phyloP scores from a whole-genome alignment of 1,140 invertebrate species.

The Plectrocnemia conspersa region DNA sequence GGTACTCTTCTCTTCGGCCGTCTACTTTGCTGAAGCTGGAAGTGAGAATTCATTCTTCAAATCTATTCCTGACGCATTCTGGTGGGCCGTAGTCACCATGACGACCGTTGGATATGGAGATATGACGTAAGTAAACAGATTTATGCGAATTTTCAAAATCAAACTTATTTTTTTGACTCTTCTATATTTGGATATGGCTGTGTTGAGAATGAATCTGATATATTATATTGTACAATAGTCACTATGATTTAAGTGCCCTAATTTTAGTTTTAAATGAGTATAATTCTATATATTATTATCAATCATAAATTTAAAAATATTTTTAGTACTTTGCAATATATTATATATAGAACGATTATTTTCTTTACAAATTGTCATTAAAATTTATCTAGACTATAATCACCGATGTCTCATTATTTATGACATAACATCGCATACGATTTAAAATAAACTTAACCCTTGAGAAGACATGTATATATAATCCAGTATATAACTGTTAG shows the following conservation, averaged over 20 bases:
- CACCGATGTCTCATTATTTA: no score
- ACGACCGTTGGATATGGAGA: constrained; percentile 99
- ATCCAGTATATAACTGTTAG: no score
- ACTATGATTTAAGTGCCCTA: background rate
- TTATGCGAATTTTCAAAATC: background rate
- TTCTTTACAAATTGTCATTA: no score
- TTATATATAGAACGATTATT: background rate
- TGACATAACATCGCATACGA: no score
- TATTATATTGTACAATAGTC: background rate
- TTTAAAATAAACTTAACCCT: no score
- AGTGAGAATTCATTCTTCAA: constrained; percentile 98
- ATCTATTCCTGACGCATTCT: constrained; percentile 97
- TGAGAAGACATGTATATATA: no score
- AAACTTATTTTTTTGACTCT: background rate
- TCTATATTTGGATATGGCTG: background rate
- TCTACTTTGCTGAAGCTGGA: constrained; percentile 98
- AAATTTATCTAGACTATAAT: no score
- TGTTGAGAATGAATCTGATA: background rate
- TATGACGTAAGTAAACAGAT: constrained; percentile 96
- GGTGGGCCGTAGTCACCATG: constrained; percentile 99
- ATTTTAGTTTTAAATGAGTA: background rate
- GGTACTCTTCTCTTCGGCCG: constrained; percentile 97
- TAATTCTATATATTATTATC: constrained; percentile 1
- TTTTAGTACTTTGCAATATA: constrained; percentile 2
- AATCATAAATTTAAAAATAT: background rate